These are phyloP conservation scores for Leucopsar rothschildi DNA, from an alignment of 2,113 vertebrate genomes.

Conservation along the genomic window DNA sequence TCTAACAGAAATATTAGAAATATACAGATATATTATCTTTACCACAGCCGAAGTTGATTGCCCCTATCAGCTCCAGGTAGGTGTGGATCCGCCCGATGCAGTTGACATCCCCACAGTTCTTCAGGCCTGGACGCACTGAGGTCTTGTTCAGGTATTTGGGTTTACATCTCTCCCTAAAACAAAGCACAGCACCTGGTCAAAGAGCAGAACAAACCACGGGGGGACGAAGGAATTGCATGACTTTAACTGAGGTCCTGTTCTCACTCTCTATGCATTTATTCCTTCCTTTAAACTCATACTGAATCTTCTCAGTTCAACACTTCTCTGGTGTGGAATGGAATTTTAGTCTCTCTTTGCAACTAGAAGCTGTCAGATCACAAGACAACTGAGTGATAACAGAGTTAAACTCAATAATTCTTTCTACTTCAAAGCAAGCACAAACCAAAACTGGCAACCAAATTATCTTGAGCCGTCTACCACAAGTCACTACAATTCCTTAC, in stretches of 20 bases:
- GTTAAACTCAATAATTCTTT: neutral
- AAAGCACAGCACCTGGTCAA: conserved; percentile 28
- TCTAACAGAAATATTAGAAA: neutral
- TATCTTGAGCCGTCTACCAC: neutral
- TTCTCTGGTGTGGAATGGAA: neutral
- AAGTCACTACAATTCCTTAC: neutral
- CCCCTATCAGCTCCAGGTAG: conserved; percentile 93
- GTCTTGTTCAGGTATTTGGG: conserved; percentile 98
- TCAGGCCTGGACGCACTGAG: conserved; percentile 93
- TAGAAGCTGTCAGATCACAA: neutral
- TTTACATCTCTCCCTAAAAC: conserved; percentile 84
- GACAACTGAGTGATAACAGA: neutral
- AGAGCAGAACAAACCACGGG: neutral
- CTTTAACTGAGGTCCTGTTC: neutral
- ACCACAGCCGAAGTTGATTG: conserved; percentile 98
- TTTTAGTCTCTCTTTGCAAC: neutral
- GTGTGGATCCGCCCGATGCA: conserved; percentile 98
- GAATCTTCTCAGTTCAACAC: neutral
- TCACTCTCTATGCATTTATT: neutral
- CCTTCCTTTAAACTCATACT: neutral
- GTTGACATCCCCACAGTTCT: conserved; percentile 98
- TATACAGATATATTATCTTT: neutral
- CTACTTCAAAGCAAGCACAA: neutral
- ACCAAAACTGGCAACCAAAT: neutral
- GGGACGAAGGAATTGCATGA: accelerated